These are phyloP conservation scores for Ceramica pisi DNA, from an alignment of 2,888 invertebrate species.

Conservation along the genomic window DNA sequence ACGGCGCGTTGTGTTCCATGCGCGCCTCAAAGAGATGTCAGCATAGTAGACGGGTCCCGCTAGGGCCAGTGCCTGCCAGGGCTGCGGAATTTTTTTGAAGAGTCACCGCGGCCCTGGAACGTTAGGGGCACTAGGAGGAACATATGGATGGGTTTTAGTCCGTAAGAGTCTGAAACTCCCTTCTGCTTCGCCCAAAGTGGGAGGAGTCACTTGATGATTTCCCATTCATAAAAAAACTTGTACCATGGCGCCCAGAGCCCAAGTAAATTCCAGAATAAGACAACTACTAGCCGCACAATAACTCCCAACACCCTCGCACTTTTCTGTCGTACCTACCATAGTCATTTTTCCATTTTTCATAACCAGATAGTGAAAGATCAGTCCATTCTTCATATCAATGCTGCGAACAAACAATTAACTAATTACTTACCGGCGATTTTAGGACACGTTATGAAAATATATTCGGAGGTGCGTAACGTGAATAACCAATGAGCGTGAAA, in stretches of 20 bases:
- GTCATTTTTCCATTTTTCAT: background rate
- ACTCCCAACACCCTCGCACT: background rate
- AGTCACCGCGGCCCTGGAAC: too few species aligned
- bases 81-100: too few species aligned
- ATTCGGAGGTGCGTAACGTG: conserved; percentile 71
- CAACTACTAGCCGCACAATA: background rate
- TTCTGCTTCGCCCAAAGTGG: too few species aligned
- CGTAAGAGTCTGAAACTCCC: too few species aligned
- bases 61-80: too few species aligned
- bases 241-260: background rate
- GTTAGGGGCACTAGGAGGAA: too few species aligned
- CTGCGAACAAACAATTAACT: conserved; percentile 66
- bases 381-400: background rate
- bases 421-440: conserved; percentile 72
- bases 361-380: background rate
- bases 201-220: too few species aligned
- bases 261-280: background rate
- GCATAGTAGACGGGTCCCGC: too few species aligned
- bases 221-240: too few species aligned
- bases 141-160: too few species aligned
- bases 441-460: conserved; percentile 82
- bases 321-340: background rate
- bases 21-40: too few species aligned
- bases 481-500: conserved; percentile 86
- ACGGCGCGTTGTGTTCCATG: too few species aligned